Conservation (phyloP, 2,888 invertebrate species). For the Dioctria rufipes region DNA sequence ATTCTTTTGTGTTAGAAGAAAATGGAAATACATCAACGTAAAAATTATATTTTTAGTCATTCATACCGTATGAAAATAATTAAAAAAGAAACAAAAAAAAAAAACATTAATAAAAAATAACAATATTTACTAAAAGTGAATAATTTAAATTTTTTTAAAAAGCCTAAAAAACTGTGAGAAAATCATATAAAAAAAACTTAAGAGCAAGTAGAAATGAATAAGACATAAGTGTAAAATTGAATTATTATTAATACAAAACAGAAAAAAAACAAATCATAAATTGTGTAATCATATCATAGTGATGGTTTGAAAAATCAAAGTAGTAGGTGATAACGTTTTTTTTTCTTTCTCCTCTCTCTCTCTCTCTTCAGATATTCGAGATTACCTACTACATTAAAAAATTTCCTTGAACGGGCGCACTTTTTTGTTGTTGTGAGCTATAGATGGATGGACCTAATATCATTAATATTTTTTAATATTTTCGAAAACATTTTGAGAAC, state of each 20-base stretch:
- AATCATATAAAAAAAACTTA: slow-evolving; percentile 54
- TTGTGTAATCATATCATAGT: too few species aligned
- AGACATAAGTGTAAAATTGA: too few species aligned
- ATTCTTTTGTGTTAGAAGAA: slow-evolving; percentile 65
- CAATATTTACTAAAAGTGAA: background rate
- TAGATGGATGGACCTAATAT: background rate
- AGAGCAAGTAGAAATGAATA: slow-evolving; percentile 10
- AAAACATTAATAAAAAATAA: background rate
- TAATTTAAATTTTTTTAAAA: slow-evolving; percentile 44
- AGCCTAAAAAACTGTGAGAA: slow-evolving; percentile 56
- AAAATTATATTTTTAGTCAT: slow-evolving; percentile 56
- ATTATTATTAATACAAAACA: too few species aligned
- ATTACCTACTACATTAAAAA: too few species aligned
- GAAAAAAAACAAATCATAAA: too few species aligned
- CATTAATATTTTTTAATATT: background rate
- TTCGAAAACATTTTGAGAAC: background rate
- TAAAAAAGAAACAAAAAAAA: background rate
- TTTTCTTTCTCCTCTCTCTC: too few species aligned
- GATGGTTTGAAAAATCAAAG: too few species aligned
- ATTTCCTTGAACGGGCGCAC: slow-evolving; percentile 61
- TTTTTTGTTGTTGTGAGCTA: slow-evolving; percentile 68
- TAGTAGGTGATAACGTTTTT: background rate
- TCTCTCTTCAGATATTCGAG: too few species aligned
- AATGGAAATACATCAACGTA: background rate
- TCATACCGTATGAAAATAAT: slow-evolving; percentile 51